Evolutionary conservation across 2,113 vertebrate genomes (phyloP).

Genomic region (Pygoscelis antarcticus): DNA sequence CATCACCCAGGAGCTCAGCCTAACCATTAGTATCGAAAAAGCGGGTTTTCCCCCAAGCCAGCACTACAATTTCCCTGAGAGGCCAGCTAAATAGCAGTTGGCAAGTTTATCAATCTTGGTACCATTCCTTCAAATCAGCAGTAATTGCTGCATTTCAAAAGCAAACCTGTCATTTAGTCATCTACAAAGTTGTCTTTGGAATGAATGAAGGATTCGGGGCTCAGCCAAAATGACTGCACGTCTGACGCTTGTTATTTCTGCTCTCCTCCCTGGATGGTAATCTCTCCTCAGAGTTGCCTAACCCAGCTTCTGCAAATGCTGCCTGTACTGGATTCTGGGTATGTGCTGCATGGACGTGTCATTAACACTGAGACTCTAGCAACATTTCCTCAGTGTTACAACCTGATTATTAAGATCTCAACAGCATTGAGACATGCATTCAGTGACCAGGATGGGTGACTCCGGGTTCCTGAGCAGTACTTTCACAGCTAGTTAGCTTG

Average conservation of each 20-base stretch:
- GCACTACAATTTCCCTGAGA: background rate
- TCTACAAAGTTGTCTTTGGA: background rate
- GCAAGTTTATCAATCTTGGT: background rate
- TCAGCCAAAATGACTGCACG: background rate
- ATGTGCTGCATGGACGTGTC: background rate
- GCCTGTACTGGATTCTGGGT: background rate
- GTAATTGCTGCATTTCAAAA: background rate
- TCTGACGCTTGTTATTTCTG: background rate
- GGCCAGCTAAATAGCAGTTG: background rate
- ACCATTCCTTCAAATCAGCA: background rate
- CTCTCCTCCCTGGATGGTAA: background rate
- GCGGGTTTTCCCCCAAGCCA: background rate
- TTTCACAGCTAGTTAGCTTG: background rate
- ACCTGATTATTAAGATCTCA: background rate
- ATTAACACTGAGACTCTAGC: background rate
- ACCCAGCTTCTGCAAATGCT: background rate
- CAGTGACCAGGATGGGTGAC: background rate
- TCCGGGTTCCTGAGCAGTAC: background rate
- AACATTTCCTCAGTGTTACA: background rate
- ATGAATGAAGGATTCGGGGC: background rate
- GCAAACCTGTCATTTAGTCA: background rate
- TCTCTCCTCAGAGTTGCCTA: background rate
- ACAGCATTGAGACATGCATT: background rate
- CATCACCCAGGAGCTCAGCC: background rate
- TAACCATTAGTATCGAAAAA: background rate